Conservation (phyloP, 2,888 invertebrate genomes). For the Amphiduros pacificus region DNA sequence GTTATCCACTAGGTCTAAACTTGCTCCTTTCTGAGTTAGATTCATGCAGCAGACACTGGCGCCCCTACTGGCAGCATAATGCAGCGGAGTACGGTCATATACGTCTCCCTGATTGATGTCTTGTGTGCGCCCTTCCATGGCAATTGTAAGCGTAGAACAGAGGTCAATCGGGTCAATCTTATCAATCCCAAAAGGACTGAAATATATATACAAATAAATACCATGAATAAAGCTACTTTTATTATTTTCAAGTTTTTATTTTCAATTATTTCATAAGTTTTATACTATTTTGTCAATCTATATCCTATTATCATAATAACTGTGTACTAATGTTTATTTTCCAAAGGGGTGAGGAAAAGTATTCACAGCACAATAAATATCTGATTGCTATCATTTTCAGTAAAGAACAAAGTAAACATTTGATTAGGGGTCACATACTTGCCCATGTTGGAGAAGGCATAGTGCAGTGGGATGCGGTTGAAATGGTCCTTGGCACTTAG, state of each 20-base stretch:
- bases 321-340: too few species aligned
- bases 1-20: slow-evolving; percentile 52
- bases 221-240: not conserved
- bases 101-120: slow-evolving; percentile 54
- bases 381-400: too few species aligned
- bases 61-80: slow-evolving; percentile 61
- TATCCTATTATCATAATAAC: too few species aligned
- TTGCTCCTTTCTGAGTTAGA: slow-evolving; percentile 53
- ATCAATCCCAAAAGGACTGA: slow-evolving; percentile 39
- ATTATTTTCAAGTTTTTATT: too few species aligned
- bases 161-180: slow-evolving; percentile 61
- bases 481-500: slow-evolving; percentile 44
- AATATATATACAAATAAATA: slow-evolving; percentile 8
- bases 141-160: slow-evolving; percentile 54
- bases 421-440: slow-evolving; percentile 31
- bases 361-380: too few species aligned
- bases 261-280: too few species aligned
- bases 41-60: slow-evolving; percentile 62
- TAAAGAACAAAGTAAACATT: too few species aligned
- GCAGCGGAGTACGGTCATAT: slow-evolving; percentile 57
- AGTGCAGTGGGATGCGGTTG: slow-evolving; percentile 61
- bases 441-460: slow-evolving; percentile 59
- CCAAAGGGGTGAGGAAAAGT: too few species aligned
- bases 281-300: too few species aligned
- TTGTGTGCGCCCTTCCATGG: slow-evolving; percentile 54